Evolutionary conservation across 2,797 vertebrate genomes (phyloP).

Genomic region (Spondyliosoma cantharus): DNA sequence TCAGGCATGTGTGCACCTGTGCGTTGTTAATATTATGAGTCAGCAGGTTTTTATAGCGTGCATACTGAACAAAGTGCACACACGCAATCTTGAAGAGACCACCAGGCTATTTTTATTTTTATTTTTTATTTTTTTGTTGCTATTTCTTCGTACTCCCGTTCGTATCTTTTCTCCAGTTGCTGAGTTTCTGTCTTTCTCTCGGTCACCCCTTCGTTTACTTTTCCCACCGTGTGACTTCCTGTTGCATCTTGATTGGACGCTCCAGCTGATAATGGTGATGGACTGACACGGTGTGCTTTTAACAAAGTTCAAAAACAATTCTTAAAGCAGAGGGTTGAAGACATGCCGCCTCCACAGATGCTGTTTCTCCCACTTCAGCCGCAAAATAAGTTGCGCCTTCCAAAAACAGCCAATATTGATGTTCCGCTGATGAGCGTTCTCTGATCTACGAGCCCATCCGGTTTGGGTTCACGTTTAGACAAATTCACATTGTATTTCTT

Average conservation of each 20-base stretch:
- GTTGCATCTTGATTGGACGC: constrained; percentile 13
- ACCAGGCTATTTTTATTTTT: not conserved
- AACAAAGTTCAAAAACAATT: not conserved
- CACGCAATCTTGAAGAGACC: not conserved
- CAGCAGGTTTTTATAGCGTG: constrained; percentile 19
- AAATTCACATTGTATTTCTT: not conserved
- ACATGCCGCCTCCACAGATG: not conserved
- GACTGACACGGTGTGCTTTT: constrained; percentile 2
- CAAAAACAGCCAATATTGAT: not conserved
- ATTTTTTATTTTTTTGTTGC: too few relatives aligned
- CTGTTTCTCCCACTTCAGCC: not conserved
- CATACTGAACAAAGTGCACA: not conserved
- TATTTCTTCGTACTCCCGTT: not conserved
- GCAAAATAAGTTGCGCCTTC: not conserved
- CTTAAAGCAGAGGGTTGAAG: not conserved
- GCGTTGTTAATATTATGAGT: constrained; percentile 29
- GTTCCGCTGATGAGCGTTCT: not conserved
- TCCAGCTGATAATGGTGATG: constrained; percentile 35
- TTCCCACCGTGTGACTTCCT: constrained; percentile 17
- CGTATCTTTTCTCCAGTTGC: too few relatives aligned
- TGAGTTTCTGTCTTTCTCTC: not conserved
- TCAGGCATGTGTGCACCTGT: constrained; percentile 28
- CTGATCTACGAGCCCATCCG: not conserved
- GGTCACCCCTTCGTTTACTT: constrained; percentile 26
- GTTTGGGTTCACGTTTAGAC: not conserved